Conservation (phyloP, 2,888 invertebrate species). For the Dicroscelio sp. region DNA sequence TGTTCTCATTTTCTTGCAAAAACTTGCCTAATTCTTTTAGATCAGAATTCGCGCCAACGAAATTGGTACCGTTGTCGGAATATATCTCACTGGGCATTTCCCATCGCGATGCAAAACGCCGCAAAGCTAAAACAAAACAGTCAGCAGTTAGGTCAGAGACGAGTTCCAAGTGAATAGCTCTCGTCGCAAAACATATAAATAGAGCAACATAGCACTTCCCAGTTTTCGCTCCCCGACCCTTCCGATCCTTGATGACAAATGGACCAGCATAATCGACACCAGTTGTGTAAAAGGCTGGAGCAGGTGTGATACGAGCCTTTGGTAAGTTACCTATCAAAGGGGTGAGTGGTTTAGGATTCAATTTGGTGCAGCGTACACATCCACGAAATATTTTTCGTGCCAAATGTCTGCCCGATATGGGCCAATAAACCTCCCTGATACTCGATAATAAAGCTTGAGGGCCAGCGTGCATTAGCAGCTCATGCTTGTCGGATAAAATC, state of each 20-base stretch:
- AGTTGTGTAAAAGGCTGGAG: slow-evolving; percentile 32
- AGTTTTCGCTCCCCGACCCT: slow-evolving; percentile 18
- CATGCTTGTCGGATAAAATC: not conserved
- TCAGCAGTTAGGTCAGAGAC: slow-evolving; percentile 37
- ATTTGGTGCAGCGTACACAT: slow-evolving; percentile 45
- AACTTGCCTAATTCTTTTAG: slow-evolving; percentile 41
- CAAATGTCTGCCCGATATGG: slow-evolving; percentile 7
- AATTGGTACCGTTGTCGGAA: slow-evolving; percentile 60
- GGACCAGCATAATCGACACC: slow-evolving; percentile 60
- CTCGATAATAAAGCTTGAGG: not conserved
- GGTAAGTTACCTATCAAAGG: slow-evolving; percentile 57
- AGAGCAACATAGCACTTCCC: slow-evolving; percentile 49
- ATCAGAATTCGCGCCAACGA: slow-evolving; percentile 47
- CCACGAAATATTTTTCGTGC: slow-evolving; percentile 38
- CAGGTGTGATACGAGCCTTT: slow-evolving; percentile 39
- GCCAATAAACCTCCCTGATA: not conserved
- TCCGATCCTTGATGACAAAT: slow-evolving; percentile 28
- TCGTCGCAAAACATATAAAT: slow-evolving; percentile 50
- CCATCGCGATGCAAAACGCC: slow-evolving; percentile 41
- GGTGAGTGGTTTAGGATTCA: not conserved
- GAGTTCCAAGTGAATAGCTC: slow-evolving; percentile 55
- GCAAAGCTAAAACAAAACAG: slow-evolving; percentile 41
- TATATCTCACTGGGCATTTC: slow-evolving; percentile 41
- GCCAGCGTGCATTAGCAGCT: not conserved
- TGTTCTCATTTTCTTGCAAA: not conserved